These are phyloP conservation scores for Channa maculata DNA, from an alignment of 2,113 vertebrate species.

Conservation along the genomic window DNA sequence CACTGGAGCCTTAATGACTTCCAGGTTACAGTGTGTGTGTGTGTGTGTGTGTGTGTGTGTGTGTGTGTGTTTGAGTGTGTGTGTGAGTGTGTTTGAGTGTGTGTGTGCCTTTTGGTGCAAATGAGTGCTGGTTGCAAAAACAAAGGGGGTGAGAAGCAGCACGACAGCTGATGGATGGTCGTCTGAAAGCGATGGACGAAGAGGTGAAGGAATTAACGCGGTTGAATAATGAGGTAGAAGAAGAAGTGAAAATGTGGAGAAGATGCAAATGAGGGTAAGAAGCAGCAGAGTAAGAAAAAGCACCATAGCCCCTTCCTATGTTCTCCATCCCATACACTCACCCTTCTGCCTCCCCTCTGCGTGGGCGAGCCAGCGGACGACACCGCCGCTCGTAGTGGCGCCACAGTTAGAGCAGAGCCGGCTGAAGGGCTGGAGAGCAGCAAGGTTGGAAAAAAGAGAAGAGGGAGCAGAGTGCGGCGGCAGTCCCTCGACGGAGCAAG, in stretches of 20 bases:
- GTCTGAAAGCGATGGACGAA: neutral
- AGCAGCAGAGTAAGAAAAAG: neutral
- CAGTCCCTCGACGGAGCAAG: constrained; percentile 10
- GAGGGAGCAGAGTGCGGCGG: constrained; percentile 12
- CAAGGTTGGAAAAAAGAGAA: too few relatives aligned
- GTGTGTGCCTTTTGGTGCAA: constrained; percentile 20
- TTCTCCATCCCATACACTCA: constrained; percentile 28
- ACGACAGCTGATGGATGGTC: constrained; percentile 16
- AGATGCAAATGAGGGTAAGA: neutral
- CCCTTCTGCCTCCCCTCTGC: constrained; percentile 46
- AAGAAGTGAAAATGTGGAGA: constrained; percentile 4
- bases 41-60: too few relatives aligned
- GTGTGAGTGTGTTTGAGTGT: constrained; percentile 13
- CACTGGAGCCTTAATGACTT: constrained; percentile 10
- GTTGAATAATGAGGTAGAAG: neutral
- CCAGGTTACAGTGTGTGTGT: constrained; percentile 2
- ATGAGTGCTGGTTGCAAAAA: constrained; percentile 35
- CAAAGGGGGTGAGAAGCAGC: neutral
- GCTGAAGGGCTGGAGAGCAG: constrained; percentile 11
- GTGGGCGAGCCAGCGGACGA: constrained; percentile 9
- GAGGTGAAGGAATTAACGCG: neutral
- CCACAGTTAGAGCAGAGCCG: constrained; percentile 24
- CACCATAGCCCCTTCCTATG: neutral
- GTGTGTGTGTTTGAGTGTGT: constrained; percentile 5
- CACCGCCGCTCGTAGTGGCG: constrained; percentile 7